Evolutionary conservation across 2,888 invertebrate species (phyloP).

Genomic region (Busseola fusca): DNA sequence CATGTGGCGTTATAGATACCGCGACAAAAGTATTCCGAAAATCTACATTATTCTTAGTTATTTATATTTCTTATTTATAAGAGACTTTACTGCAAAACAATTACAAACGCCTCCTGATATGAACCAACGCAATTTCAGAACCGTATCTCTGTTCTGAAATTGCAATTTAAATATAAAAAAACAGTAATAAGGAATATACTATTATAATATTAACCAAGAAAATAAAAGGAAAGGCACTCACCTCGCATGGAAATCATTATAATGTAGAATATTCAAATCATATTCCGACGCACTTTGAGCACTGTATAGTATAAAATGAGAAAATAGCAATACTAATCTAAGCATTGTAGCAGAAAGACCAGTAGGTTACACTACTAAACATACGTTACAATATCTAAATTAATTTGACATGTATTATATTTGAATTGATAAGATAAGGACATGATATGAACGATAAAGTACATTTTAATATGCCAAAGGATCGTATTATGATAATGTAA

Average conservation of each 20-base stretch:
- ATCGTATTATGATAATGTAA: slow-evolving; percentile 11
- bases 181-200: no score
- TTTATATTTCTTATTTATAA: neutral
- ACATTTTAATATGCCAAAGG: neutral
- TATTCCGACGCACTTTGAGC: slow-evolving; percentile 65
- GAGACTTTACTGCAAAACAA: neutral
- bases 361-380: neutral
- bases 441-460: slow-evolving; percentile 23
- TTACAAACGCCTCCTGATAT: neutral
- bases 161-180: no score
- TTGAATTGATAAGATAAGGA: slow-evolving; percentile 29
- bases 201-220: neutral
- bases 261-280: slow-evolving; percentile 81
- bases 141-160: no score
- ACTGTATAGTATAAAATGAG: slow-evolving; percentile 54
- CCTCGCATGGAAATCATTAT: slow-evolving; percentile 86
- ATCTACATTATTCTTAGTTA: neutral
- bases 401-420: neutral
- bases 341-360: slow-evolving; percentile 22
- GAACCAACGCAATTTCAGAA: neutral
- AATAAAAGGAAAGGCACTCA: slow-evolving; percentile 51
- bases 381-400: slow-evolving; percentile 10
- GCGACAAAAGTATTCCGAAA: neutral
- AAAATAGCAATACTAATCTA: slow-evolving; percentile 31
- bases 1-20: no score